phyloP scores from a whole-genome alignment of 2,113 vertebrate species.

The Oxyura jamaicensis region DNA sequence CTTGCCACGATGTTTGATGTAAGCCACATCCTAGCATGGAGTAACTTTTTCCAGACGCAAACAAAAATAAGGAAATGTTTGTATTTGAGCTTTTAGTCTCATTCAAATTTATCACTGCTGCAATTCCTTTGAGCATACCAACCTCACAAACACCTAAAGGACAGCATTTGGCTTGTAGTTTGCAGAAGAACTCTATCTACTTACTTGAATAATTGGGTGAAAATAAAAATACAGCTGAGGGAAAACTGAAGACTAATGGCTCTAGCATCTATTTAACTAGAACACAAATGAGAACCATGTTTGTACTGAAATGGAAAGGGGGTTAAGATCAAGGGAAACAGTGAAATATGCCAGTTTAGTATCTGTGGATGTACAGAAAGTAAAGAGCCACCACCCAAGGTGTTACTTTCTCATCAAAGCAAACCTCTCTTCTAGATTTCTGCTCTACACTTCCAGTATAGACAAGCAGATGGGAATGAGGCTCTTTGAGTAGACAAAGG shows the following conservation, averaged over 20 bases:
- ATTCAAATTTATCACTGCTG: neutral
- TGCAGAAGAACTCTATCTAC: neutral
- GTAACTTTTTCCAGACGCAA: neutral
- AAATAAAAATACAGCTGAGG: neutral
- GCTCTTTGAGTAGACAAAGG: neutral
- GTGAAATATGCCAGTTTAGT: neutral
- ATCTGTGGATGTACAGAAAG: neutral
- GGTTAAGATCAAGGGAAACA: neutral
- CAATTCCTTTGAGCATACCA: neutral
- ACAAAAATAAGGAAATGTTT: neutral
- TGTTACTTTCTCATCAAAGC: neutral
- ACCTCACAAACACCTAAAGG: neutral
- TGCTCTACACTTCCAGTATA: neutral
- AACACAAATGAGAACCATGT: neutral
- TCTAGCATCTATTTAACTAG: neutral
- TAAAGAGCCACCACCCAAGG: neutral
- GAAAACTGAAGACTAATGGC: neutral
- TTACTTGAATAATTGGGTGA: neutral
- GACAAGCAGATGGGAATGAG: neutral
- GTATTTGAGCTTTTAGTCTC: neutral
- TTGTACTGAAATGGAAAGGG: neutral
- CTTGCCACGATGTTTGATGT: neutral
- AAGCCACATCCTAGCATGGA: neutral
- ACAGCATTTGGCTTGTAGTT: neutral
- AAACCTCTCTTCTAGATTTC: neutral